Evolutionary conservation across 1,140 invertebrate species (phyloP).

Genomic region (Pachypsylla venusta): DNA sequence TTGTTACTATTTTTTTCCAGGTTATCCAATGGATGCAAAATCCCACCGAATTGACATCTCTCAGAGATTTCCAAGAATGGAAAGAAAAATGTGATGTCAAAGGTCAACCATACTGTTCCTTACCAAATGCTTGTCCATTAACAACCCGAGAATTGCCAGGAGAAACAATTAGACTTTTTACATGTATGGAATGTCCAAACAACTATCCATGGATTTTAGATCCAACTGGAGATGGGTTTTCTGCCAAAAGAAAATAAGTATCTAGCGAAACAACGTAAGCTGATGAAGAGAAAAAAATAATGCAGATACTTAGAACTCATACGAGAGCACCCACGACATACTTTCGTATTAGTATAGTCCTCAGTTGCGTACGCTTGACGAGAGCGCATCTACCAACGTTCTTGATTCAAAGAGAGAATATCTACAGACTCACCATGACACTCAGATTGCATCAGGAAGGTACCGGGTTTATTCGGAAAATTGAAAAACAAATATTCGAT

Average conservation of each 20-base stretch:
- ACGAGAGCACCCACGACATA: no score
- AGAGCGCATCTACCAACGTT: no score
- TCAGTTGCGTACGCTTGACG: no score
- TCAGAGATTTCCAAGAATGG: constrained; percentile 86
- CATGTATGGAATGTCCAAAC: constrained; percentile 89
- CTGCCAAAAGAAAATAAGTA: constrained; percentile 40
- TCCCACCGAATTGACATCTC: constrained; percentile 69
- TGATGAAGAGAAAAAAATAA: no score
- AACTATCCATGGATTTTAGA: constrained; percentile 92
- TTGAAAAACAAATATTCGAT: no score
- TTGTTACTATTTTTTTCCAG: constrained; percentile 33
- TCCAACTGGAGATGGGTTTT: constrained; percentile 85
- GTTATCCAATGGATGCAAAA: constrained; percentile 97
- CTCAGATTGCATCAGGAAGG: no score
- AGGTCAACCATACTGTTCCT: constrained; percentile 78
- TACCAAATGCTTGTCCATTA: constrained; percentile 78
- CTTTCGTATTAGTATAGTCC: no score
- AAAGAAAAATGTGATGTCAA: constrained; percentile 92
- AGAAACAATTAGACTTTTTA: constrained; percentile 80
- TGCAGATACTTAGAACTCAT: no score
- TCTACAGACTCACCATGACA: no score
- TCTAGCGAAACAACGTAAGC: no score
- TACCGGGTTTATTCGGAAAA: no score
- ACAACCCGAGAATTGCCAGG: constrained; percentile 80
- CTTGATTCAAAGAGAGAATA: no score